These are phyloP conservation scores for Eupithecia inturbata DNA, from an alignment of 2,888 invertebrate genomes.

Conservation along the genomic window DNA sequence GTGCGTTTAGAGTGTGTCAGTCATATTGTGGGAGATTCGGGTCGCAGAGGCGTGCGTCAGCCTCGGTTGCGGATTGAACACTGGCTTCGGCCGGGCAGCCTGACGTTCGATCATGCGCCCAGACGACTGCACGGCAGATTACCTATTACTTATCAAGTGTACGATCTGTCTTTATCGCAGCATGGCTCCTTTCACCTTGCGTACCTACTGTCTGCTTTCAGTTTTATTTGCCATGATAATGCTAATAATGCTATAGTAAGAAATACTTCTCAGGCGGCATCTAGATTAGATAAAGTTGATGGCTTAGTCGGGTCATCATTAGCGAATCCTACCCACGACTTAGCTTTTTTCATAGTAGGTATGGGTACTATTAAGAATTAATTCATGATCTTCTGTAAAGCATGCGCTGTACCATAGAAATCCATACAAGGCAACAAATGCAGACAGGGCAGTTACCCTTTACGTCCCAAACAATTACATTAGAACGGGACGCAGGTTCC, in stretches of 20 bases:
- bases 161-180: slow-evolving; percentile 41
- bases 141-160: slow-evolving; percentile 64
- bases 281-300: slow-evolving; percentile 3
- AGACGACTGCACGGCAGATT: slow-evolving; percentile 59
- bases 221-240: slow-evolving; percentile 2
- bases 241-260: background rate
- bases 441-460: too few relatives aligned
- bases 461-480: too few relatives aligned
- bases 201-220: slow-evolving; percentile 10
- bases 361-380: too few relatives aligned
- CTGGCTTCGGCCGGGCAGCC: slow-evolving; percentile 52
- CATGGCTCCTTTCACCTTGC: slow-evolving; percentile 35
- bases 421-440: too few relatives aligned
- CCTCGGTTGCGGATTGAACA: slow-evolving; percentile 60
- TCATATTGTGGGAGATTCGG: slow-evolving; percentile 48
- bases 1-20: slow-evolving; percentile 55
- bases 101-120: slow-evolving; percentile 77
- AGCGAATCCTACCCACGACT: background rate
- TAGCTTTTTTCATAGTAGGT: too few relatives aligned
- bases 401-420: too few relatives aligned
- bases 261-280: background rate
- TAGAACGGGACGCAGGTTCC: too few relatives aligned
- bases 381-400: too few relatives aligned
- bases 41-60: slow-evolving; percentile 53
- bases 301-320: background rate